Base-by-base conservation (phyloP, 2,113 vertebrate species). In the Fukomys damarensis region DNA sequence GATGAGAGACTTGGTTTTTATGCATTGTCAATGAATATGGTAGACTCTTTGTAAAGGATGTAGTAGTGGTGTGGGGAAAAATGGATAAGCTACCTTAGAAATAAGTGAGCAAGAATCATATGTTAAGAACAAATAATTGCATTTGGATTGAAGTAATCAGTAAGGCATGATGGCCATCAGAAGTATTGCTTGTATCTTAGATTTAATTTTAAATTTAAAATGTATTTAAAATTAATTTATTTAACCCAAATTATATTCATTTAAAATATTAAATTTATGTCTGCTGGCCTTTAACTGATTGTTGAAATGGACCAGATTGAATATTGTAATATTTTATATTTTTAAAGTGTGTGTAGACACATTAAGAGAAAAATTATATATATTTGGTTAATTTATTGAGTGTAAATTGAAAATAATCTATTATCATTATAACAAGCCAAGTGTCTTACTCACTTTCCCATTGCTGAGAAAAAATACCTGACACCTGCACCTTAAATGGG, bases 231-330 rank as follows among this genome's bases (percentile, higher is more conserved):
- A 35, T 38, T 80, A 17, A 84, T 30, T n/a, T 12, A 49, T 41
- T 43, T 54, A 77, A 85, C 83, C 6, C 4, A 76, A 70, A 77
- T 43, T 86, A 77, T 72, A 90, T n/a, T 95, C 26, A 56, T 20
- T 88, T 10, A 80, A 91, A 93, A 8, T 90, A 74, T 72, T 91
- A 61, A 79, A 68, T 88, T 59, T 43, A 91, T 89, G 26, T 87
- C 46, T 63, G 12, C 19, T 86, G 41, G 35, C 22, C 46, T 83
- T 74, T 93, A 72, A 59, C 43, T 82, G 41, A 94, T 12, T 76
- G 16, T 46, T 32, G 30, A 9, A 54, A 43, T 43, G 11, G 5
- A 6, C 17, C 12, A 91, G 32, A 56, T 11, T 81, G 76, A 85
- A 35, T 89, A 70, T 24, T 65, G 0, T 41, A 86, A 63, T 49